Conservation (phyloP, 2,797 vertebrate species). For the Hyperoplus lanceolatus region DNA sequence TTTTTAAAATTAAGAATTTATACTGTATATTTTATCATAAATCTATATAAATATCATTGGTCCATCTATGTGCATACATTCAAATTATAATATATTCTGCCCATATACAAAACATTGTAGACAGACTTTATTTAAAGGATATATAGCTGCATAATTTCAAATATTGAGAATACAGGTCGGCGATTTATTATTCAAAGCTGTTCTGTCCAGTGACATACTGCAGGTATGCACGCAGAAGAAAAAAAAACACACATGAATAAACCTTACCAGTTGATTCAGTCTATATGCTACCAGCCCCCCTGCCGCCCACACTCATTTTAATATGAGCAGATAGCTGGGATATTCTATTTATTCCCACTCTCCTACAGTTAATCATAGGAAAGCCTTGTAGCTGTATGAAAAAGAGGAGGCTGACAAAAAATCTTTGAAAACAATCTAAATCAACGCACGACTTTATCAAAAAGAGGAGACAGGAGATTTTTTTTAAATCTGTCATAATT, state of each 20-base stretch:
- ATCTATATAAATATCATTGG: neutral
- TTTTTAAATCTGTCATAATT: constrained; percentile 24
- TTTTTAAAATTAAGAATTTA: constrained; percentile 14
- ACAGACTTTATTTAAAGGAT: constrained; percentile 14
- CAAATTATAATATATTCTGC: neutral
- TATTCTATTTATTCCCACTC: constrained; percentile 65
- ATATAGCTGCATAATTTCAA: neutral
- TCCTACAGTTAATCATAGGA: constrained; percentile 60
- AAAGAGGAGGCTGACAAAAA: constrained; percentile 52
- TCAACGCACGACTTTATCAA: constrained; percentile 39
- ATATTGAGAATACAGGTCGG: constrained; percentile 27
- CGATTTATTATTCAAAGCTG: constrained; percentile 40
- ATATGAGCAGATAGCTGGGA: constrained; percentile 60
- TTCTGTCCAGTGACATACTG: constrained; percentile 20
- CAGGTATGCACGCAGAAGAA: constrained; percentile 33
- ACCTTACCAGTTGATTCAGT: constrained; percentile 71
- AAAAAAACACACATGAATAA: constrained; percentile 70
- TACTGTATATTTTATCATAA: neutral
- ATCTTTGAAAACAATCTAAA: constrained; percentile 59
- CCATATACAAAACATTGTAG: constrained; percentile 7
- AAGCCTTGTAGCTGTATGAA: constrained; percentile 53
- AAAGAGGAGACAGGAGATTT: constrained; percentile 9
- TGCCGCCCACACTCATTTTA: constrained; percentile 75
- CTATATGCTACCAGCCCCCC: constrained; percentile 64
- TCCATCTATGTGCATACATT: neutral